Evolutionary conservation across 1,140 invertebrate genomes (phyloP), one percentile per base, ranked within the genome.

Genomic region (Drosophila bocki): DNA sequence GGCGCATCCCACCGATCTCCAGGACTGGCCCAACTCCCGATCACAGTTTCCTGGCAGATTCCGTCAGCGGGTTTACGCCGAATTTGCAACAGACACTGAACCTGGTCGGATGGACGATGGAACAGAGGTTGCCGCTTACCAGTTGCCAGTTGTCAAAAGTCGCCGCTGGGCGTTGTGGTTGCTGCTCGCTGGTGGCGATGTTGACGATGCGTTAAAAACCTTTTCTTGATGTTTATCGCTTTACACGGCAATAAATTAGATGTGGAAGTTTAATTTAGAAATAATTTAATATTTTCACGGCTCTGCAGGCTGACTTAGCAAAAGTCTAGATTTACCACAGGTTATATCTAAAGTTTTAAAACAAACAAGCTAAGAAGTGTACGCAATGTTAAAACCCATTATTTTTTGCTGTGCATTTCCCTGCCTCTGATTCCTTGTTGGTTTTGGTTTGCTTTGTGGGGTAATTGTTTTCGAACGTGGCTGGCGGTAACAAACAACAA

Each of bases 391-490:
- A 4, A 26, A 26, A 2, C 26, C 26, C 26, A 4, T 26, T 29
- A 29, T 29, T 29, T 29, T 26, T 56, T 15, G 0, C 17, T 56
- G 53, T 39, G 39, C 39, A 70, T 54, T 33, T 22, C 45, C 37
- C 33, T 26, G 33, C 33, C 17, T n/a, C 26, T 35, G 44, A 32
- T 68, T 45, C 39, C 61, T 51, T 22, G 19, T 39, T 56, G 35
- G 8, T 35, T 15, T 33, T 26, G 9, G 41, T 22, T 57, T 56
- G 39, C 32, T 87, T 71, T 70, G 58, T 56, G 75, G 60, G 76
- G 84, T 87, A 87, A 87, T 87, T 87, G 84, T 87, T 87, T 80
- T 82, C 69, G 82, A 78, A 74, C 68, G 81, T 84, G 80, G 78
- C 71, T 45, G 62, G 50, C 42, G 77, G 61, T 74, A 72, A 50